phyloP scores from a whole-genome alignment of 2,888 invertebrate genomes.

The Boloria selene region DNA sequence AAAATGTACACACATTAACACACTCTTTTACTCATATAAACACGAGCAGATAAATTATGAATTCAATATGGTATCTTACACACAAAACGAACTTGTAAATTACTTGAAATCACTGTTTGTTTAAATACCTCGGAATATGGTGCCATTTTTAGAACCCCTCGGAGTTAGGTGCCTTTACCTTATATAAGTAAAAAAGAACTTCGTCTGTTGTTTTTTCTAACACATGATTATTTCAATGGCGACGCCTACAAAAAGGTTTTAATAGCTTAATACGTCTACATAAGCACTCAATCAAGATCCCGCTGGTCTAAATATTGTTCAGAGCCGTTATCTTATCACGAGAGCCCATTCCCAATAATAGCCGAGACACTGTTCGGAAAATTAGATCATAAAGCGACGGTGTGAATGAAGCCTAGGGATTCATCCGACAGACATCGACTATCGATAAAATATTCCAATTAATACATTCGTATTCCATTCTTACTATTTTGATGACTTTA shows the following conservation, averaged over 20 bases:
- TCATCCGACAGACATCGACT: constrained; percentile 49
- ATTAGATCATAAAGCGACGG: constrained; percentile 51
- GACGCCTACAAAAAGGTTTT: constrained; percentile 26
- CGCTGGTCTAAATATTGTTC: constrained; percentile 28
- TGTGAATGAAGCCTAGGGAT: constrained; percentile 61
- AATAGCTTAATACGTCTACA: constrained; percentile 27
- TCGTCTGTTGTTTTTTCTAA: neutral
- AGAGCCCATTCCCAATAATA: constrained; percentile 56
- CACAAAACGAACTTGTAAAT: too few relatives aligned
- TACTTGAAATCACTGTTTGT: too few relatives aligned
- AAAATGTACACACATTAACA: too few relatives aligned
- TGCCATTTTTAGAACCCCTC: too few relatives aligned
- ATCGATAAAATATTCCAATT: constrained; percentile 45
- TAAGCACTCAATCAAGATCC: constrained; percentile 28
- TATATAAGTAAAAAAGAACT: too few relatives aligned
- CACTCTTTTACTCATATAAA: too few relatives aligned
- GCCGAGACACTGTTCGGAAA: constrained; percentile 52
- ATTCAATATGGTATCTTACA: too few relatives aligned
- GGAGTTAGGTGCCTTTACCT: too few relatives aligned
- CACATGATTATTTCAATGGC: neutral
- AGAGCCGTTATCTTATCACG: constrained; percentile 60
- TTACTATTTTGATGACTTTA: neutral
- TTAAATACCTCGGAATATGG: too few relatives aligned
- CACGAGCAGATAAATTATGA: too few relatives aligned
- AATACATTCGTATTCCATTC: constrained; percentile 17